Percentiles rank a stretch among this genome's conserved stretches.
Conservation (phyloP, 2,797 vertebrate genomes). For the Botia kubotai region DNA sequence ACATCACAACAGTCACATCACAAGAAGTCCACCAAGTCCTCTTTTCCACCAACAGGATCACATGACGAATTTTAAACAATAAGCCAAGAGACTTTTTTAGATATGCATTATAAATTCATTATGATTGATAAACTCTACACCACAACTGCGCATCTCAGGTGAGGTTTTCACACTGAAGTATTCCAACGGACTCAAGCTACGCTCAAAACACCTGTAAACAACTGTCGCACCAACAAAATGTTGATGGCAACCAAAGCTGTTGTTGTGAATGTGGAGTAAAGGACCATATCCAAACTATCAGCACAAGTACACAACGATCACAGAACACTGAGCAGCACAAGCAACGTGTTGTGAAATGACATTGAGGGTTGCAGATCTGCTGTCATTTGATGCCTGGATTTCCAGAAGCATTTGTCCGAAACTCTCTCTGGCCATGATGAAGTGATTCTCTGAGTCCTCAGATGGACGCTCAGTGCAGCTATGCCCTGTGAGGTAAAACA, state of each 20-base stretch:
- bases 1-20: not conserved
- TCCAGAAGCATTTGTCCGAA: not conserved
- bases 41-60: not conserved
- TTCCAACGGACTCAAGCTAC: too few species aligned
- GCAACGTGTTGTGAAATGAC: not conserved
- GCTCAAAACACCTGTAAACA: not conserved
- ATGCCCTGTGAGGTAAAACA: not conserved
- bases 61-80: slow-evolving; percentile 9
- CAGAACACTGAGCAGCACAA: not conserved
- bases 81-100: slow-evolving; percentile 68
- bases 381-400: not conserved
- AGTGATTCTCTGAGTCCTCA: not conserved
- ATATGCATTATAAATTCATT: slow-evolving; percentile 58
- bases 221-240: not conserved
- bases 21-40: not conserved
- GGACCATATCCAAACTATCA: not conserved
- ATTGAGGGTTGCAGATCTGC: not conserved
- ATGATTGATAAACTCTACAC: not conserved
- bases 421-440: not conserved
- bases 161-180: not conserved
- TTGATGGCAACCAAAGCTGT: not conserved
- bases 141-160: not conserved
- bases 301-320: not conserved
- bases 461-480: not conserved
- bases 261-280: not conserved